These are phyloP conservation scores for Neolamprologus caudopunctatus DNA, from an alignment of 2,113 vertebrate species.

Conservation along the genomic window DNA sequence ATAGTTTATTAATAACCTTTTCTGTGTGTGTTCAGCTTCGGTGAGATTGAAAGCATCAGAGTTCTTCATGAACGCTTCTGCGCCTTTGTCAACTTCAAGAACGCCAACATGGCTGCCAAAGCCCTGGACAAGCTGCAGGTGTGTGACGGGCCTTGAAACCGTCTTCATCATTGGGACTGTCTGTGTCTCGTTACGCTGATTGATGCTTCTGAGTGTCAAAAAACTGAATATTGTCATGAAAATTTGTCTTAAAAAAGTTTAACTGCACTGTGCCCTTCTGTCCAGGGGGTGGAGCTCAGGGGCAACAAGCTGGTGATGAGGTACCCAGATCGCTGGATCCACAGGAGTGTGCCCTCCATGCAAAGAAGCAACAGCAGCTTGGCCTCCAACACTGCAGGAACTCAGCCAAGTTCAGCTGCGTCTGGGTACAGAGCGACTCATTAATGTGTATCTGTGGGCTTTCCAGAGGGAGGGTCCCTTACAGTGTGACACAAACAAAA, in stretches of 20 bases:
- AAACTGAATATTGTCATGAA: neutral
- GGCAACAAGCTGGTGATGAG: conserved; percentile 64
- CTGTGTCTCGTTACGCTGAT: accelerated
- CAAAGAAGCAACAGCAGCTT: neutral
- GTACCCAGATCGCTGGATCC: conserved; percentile 64
- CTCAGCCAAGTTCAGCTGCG: neutral
- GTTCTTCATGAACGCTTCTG: conserved; percentile 47
- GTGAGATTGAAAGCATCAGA: conserved; percentile 54
- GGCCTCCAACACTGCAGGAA: neutral
- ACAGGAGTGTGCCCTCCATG: neutral
- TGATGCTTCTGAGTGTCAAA: neutral
- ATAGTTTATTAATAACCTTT: neutral
- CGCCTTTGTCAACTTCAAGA: conserved; percentile 68
- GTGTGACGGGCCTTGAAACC: neutral
- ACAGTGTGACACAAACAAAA: neutral
- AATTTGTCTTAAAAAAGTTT: neutral
- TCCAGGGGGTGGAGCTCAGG: conserved; percentile 61
- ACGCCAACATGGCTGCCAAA: conserved; percentile 41
- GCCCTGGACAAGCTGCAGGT: conserved; percentile 58
- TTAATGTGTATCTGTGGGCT: neutral
- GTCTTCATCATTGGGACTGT: neutral
- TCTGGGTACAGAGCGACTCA: neutral
- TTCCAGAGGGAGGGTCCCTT: neutral
- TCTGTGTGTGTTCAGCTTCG: conserved; percentile 32
- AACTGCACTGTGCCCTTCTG: neutral